phyloP scores from a whole-genome alignment of 2,888 invertebrate genomes.

The Cheilosia impressa region DNA sequence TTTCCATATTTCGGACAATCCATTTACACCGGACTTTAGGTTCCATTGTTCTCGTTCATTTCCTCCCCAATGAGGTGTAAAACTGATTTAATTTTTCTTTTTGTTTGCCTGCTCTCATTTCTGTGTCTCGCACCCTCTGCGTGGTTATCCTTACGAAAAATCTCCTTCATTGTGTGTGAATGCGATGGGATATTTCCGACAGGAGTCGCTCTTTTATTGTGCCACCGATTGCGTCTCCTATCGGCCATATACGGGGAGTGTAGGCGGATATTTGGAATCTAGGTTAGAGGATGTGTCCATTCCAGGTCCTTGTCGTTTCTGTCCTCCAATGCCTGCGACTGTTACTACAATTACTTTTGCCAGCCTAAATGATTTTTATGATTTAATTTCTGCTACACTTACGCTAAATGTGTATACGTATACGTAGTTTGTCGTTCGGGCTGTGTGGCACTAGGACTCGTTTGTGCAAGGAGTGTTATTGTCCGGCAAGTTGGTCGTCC shows the following conservation, averaged over 20 bases:
- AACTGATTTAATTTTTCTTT: slow-evolving; percentile 40
- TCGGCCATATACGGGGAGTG: slow-evolving; percentile 1
- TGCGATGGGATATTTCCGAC: slow-evolving; percentile 60
- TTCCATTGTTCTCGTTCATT: slow-evolving; percentile 65
- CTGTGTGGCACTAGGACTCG: background rate
- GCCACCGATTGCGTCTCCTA: slow-evolving; percentile 14
- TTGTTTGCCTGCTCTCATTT: background rate
- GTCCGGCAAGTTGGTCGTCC: slow-evolving; percentile 24
- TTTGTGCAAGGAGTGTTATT: slow-evolving; percentile 42
- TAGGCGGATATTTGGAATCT: slow-evolving; percentile 20
- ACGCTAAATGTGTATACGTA: background rate
- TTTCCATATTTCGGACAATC: slow-evolving; percentile 31
- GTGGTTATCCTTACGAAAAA: slow-evolving; percentile 36
- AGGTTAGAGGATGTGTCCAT: slow-evolving; percentile 5
- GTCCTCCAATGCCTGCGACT: background rate
- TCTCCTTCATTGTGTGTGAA: slow-evolving; percentile 61
- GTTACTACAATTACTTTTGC: slow-evolving; percentile 45
- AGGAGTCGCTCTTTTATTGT: slow-evolving; percentile 38
- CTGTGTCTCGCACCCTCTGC: slow-evolving; percentile 12
- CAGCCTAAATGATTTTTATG: slow-evolving; percentile 63
- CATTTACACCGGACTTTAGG: slow-evolving; percentile 59
- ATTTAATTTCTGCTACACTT: slow-evolving; percentile 69
- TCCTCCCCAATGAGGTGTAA: slow-evolving; percentile 70
- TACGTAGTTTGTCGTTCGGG: background rate
- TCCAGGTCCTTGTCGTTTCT: background rate